phyloP scores from a whole-genome alignment of 2,797 vertebrate species.

The Botia kubotai region DNA sequence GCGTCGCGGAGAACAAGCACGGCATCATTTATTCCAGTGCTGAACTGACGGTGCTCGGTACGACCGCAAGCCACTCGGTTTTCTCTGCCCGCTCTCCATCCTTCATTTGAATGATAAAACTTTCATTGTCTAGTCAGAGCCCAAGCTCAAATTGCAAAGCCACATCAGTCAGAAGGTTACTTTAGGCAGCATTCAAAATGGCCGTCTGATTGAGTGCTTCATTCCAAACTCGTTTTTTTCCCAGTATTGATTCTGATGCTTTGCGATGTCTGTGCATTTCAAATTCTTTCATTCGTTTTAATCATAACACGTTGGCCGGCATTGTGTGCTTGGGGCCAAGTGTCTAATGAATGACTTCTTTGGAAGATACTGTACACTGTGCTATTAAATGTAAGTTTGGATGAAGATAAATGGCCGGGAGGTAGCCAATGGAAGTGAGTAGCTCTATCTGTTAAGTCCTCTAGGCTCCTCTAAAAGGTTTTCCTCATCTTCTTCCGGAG shows the following conservation, averaged over 20 bases:
- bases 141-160: slow-evolving; percentile 61
- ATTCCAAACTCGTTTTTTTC: slow-evolving; percentile 69
- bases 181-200: slow-evolving; percentile 62
- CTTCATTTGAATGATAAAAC: slow-evolving; percentile 66
- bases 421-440: slow-evolving; percentile 22
- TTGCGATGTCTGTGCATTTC: slow-evolving; percentile 33
- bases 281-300: slow-evolving; percentile 31
- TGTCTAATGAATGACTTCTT: slow-evolving; percentile 67
- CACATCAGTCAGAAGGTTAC: slow-evolving; percentile 66
- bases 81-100: slow-evolving; percentile 66
- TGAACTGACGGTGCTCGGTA: slow-evolving; percentile 93
- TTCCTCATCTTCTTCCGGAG: slow-evolving; percentile 32
- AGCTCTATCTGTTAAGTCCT: slow-evolving; percentile 48
- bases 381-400: slow-evolving; percentile 37
- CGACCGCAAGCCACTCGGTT: slow-evolving; percentile 64
- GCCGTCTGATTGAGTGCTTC: slow-evolving; percentile 72
- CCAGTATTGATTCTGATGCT: slow-evolving; percentile 73
- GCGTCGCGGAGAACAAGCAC: slow-evolving; percentile 97
- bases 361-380: slow-evolving; percentile 51
- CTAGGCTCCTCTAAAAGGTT: slow-evolving; percentile 43
- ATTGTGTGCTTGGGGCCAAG: not conserved
- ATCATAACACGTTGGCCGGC: slow-evolving; percentile 34
- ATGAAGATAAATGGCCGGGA: slow-evolving; percentile 47
- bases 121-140: slow-evolving; percentile 53
- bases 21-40: slow-evolving; percentile 89